phyloP scores from a whole-genome alignment of 1,140 invertebrate species.

The Caenorhabditis remanei region DNA sequence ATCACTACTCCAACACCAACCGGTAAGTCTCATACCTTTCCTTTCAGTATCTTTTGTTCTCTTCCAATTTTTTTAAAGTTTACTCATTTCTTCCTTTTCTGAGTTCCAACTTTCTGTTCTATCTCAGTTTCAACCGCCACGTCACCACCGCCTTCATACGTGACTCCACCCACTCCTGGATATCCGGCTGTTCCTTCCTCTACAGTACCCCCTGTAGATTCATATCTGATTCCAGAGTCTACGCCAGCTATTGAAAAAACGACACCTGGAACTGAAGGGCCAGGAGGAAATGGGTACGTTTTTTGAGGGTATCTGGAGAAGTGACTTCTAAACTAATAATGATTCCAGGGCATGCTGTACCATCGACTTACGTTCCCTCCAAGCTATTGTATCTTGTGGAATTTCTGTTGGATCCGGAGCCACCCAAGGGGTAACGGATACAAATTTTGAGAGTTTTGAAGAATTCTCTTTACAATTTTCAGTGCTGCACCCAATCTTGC shows the following conservation, averaged over 20 bases:
- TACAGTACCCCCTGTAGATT: background rate
- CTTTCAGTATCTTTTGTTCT: background rate
- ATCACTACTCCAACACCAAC: background rate
- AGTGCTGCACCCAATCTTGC: conserved; percentile 31
- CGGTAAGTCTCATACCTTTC: background rate
- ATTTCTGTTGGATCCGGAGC: background rate
- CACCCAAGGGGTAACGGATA: background rate
- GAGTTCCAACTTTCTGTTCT: background rate
- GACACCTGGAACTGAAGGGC: background rate
- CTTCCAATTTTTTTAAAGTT: background rate
- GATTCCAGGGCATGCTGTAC: conserved; percentile 21
- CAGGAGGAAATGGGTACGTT: background rate
- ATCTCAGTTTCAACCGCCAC: background rate
- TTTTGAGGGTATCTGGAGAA: background rate
- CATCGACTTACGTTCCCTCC: conserved; percentile 23
- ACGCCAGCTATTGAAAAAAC: background rate
- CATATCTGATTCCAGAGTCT: background rate
- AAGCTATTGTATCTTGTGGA: conserved; percentile 38
- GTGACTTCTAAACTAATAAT: too few species aligned
- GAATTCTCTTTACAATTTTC: background rate
- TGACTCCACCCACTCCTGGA: background rate
- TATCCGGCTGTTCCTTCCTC: background rate
- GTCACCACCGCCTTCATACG: background rate
- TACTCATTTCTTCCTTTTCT: background rate
- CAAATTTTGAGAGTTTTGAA: background rate